Evolutionary conservation across 2,888 invertebrate genomes (phyloP).

Genomic region (Autographa pulchrina): DNA sequence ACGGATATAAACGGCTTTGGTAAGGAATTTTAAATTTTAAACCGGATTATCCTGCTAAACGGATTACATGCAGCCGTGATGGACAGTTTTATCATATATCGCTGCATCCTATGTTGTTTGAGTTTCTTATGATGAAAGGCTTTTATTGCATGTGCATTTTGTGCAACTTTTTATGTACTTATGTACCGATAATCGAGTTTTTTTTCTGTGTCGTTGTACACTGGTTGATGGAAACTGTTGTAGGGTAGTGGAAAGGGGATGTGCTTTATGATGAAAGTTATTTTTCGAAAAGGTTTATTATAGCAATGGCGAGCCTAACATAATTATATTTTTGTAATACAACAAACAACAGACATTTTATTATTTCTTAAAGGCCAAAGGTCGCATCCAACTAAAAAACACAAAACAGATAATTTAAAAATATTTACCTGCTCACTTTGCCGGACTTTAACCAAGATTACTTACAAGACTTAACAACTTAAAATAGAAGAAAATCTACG

Average conservation of each 20-base stretch:
- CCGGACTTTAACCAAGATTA: not conserved
- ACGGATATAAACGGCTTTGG: conserved; percentile 60
- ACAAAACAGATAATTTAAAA: too few species aligned
- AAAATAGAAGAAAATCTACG: not conserved
- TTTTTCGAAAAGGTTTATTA: too few species aligned
- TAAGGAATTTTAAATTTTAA: conserved; percentile 69
- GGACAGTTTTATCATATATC: conserved; percentile 54
- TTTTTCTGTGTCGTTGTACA: not conserved
- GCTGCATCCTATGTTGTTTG: conserved; percentile 35
- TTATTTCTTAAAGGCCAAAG: too few species aligned
- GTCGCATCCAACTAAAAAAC: too few species aligned
- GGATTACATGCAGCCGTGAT: conserved; percentile 58
- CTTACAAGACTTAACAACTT: not conserved
- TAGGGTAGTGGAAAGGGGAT: too few species aligned
- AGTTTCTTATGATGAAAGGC: conserved; percentile 28
- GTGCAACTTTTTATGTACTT: not conserved
- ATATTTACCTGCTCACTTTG: not conserved
- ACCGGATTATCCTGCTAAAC: conserved; percentile 63
- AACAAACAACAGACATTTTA: too few species aligned
- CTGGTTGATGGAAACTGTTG: too few species aligned
- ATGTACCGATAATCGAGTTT: not conserved
- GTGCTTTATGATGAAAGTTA: too few species aligned
- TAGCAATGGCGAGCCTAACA: too few species aligned
- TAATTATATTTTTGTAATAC: too few species aligned
- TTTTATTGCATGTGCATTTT: not conserved